Percentiles rank a stretch among this genome's conserved stretches.
These are phyloP conservation scores for Nematostella vectensis DNA, from an alignment of 92 coral and sea anemone species.

Conservation along the genomic window DNA sequence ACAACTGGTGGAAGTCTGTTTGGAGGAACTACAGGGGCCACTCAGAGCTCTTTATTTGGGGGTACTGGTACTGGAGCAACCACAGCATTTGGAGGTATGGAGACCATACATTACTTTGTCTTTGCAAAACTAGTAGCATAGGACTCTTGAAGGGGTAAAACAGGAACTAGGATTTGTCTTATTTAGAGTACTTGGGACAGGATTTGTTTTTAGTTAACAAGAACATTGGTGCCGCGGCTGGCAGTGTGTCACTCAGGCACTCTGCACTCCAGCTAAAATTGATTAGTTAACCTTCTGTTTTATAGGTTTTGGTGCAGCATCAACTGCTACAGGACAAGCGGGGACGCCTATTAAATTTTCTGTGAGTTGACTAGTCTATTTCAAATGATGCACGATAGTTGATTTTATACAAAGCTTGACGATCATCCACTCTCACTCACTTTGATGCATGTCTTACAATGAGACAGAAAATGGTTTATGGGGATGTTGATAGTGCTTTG, in stretches of 20 bases:
- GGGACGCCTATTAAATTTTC: slow-evolving; percentile 80
- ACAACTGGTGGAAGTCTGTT: slow-evolving; percentile 40
- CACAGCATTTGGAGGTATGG: slow-evolving; percentile 40
- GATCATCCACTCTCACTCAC: not conserved
- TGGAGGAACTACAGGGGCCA: slow-evolving; percentile 23
- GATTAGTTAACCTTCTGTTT: not conserved
- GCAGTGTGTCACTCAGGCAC: too few species aligned
- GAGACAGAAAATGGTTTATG: not conserved
- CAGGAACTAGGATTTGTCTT: too few species aligned
- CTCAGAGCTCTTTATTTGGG: slow-evolving; percentile 19
- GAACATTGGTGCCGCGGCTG: too few species aligned
- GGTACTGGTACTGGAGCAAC: slow-evolving; percentile 30
- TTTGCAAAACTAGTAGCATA: not conserved
- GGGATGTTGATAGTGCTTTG: too few species aligned
- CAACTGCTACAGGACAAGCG: slow-evolving; percentile 29
- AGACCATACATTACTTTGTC: not conserved
- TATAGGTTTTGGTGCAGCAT: slow-evolving; percentile 48
- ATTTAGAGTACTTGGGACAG: too few species aligned
- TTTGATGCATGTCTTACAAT: not conserved
- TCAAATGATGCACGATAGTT: not conserved
- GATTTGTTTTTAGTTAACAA: too few species aligned
- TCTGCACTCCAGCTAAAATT: too few species aligned
- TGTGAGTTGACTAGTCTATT: slow-evolving; percentile 38
- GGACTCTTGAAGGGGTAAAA: too few species aligned
- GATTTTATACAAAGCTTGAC: not conserved